Base-by-base conservation (phyloP, 2,888 invertebrate species). In the Craniophora ligustri region DNA sequence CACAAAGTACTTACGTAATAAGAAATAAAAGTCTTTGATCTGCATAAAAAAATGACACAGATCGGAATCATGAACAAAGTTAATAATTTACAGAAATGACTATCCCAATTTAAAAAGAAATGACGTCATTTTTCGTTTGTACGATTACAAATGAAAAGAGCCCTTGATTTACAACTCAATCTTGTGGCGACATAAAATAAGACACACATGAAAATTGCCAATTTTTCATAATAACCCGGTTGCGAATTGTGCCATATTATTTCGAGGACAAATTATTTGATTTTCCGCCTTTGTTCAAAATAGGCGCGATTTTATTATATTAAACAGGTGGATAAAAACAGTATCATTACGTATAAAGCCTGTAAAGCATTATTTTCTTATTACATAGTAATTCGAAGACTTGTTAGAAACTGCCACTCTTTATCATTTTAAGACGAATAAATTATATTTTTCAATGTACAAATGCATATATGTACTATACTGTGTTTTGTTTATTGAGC, bases 181-280 rank as follows among this genome's bases (percentile, higher is more conserved):
- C 87, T 90, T 79, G 81, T 78, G 84, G 82, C 84, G 83, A 85
- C 87, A 85, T 85, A 85, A 86, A 87, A 85, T 84, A 85, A 87
- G 88, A 88, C 88, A 88, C 81, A 89, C 89, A 87, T 88, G 90
- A 90, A 92, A 91, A 92, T 93, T 92, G 91, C 78, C 93, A 88
- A 92, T 92, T 90, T 84, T 84, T 92, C 89, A 88, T 91, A 89
- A 91, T 91, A 91, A 90, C 79, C 79, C 75, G 74, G 74, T 76
- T 76, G 79, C 76, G 82, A 84, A 87, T 80, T 73, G 67, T 60
- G 56, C 58, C 63, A 72, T 78, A 80, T 79, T 80, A 81, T 71
- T 68, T 64, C 38, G 39, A 45, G 60, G 57, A 64, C 71, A 74
- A 80, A 79, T 78, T 76, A 76, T 81, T 74, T 73, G 67, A 70